Conservation (phyloP, 2,113 vertebrate species). For the Heterocephalus glaber region DNA sequence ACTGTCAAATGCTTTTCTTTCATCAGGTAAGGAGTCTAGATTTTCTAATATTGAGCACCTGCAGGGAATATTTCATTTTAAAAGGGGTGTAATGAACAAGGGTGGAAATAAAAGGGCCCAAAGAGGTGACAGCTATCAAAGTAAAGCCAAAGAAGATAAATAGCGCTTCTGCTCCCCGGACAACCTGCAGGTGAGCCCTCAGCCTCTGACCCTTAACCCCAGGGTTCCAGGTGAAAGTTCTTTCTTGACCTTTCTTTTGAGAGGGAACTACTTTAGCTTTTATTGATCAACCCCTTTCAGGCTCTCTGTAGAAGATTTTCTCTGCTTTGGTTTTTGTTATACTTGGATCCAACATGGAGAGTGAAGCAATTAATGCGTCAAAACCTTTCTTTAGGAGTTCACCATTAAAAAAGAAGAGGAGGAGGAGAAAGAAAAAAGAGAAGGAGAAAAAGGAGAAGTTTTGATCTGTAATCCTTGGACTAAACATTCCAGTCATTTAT, state of each 20-base stretch:
- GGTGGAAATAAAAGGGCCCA: neutral
- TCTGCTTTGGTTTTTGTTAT: constrained; percentile 37
- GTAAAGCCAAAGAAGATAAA: constrained; percentile 11
- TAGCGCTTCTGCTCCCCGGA: neutral
- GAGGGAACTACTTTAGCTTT: neutral
- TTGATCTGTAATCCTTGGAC: constrained; percentile 33
- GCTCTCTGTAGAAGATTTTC: neutral
- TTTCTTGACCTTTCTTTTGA: neutral
- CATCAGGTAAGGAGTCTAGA: neutral
- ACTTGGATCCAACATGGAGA: constrained; percentile 57
- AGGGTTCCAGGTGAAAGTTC: constrained; percentile 30
- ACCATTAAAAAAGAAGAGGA: neutral
- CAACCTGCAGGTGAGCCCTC: neutral
- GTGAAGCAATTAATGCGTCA: constrained; percentile 30
- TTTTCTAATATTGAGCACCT: constrained; percentile 19
- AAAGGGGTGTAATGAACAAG: neutral
- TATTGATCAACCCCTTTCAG: neutral
- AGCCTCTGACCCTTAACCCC: neutral
- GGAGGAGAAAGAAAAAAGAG: neutral
- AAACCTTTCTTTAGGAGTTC: constrained; percentile 40
- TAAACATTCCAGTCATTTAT: constrained; percentile 48
- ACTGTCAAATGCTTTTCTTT: constrained; percentile 45
- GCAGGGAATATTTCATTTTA: neutral
- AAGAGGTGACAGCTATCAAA: neutral
- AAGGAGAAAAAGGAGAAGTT: neutral